Percentiles rank a stretch among this genome's conserved stretches.
Conservation (phyloP, 2,113 vertebrate species). For the Dolichotis patagonum region DNA sequence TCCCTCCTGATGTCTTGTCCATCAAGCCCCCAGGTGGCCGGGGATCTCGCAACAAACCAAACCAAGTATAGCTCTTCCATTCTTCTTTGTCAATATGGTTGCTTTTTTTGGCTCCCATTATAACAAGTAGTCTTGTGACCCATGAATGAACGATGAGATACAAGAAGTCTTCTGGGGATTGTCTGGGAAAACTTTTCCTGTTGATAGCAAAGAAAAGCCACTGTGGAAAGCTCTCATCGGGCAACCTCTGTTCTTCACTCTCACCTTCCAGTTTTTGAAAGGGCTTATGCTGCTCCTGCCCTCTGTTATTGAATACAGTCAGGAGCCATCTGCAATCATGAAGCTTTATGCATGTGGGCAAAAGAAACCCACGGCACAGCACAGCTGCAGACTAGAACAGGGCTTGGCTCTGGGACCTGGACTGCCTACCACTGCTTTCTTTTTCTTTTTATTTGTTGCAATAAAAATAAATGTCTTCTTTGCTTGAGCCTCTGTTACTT, state of each 20-base stretch:
- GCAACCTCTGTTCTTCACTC: neutral
- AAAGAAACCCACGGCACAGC: fast-evolving
- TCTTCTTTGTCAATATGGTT: neutral
- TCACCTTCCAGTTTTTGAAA: neutral
- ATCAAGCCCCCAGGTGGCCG: neutral
- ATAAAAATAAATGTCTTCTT: neutral
- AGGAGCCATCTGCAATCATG: neutral
- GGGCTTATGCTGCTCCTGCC: too few species aligned
- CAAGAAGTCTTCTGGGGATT: neutral
- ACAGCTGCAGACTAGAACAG: too few species aligned
- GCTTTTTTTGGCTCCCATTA: neutral
- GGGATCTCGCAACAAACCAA: neutral
- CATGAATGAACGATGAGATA: neutral
- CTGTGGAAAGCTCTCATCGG: neutral
- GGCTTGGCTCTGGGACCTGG: neutral
- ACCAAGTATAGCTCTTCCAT: neutral
- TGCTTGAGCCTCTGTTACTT: neutral
- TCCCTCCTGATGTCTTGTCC: neutral
- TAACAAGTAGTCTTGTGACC: neutral
- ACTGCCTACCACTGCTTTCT: too few species aligned
- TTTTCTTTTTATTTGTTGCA: neutral
- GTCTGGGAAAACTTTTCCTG: neutral
- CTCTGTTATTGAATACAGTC: neutral
- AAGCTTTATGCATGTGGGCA: fast-evolving
- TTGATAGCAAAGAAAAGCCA: neutral